These are phyloP conservation scores for Drosophila kurseongensis DNA, from an alignment of 1,140 invertebrate species.

Conservation along the genomic window DNA sequence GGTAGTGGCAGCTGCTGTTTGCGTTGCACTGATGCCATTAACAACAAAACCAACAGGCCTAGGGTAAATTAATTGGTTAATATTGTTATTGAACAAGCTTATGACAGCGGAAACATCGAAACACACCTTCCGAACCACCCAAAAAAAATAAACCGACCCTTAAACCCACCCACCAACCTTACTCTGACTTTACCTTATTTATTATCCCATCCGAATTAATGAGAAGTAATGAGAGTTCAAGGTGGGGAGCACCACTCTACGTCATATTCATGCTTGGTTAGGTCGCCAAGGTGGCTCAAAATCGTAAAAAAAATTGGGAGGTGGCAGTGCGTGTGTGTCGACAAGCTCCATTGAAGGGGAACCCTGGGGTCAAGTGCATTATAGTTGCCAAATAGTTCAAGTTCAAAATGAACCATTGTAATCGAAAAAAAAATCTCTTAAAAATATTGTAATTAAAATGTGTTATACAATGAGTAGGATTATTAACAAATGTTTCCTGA, in stretches of 20 bases:
- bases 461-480: too few species aligned
- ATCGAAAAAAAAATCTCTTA: background rate
- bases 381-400: constrained; percentile 15
- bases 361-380: constrained; percentile 41
- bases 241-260: constrained; percentile 11
- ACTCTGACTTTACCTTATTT: constrained; percentile 15
- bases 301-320: background rate
- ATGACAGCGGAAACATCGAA: constrained; percentile 11
- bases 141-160: background rate
- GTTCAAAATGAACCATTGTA: background rate
- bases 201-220: constrained; percentile 57
- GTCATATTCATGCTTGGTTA: constrained; percentile 42
- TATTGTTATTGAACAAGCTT: constrained; percentile 14
- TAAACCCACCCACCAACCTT: background rate
- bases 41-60: constrained; percentile 2
- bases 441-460: too few species aligned
- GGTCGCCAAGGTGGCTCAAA: constrained; percentile 25
- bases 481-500: background rate
- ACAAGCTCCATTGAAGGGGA: constrained; percentile 51
- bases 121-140: constrained; percentile 7
- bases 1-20: constrained; percentile 41
- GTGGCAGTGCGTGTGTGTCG: constrained; percentile 32
- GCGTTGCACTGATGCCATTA: constrained; percentile 26
- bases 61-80: constrained; percentile 37
- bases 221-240: constrained; percentile 30